Evolutionary conservation across 2,888 invertebrate species (phyloP), one percentile per base, ranked within the genome.

Genomic region (Oegoconia quadripuncta): DNA sequence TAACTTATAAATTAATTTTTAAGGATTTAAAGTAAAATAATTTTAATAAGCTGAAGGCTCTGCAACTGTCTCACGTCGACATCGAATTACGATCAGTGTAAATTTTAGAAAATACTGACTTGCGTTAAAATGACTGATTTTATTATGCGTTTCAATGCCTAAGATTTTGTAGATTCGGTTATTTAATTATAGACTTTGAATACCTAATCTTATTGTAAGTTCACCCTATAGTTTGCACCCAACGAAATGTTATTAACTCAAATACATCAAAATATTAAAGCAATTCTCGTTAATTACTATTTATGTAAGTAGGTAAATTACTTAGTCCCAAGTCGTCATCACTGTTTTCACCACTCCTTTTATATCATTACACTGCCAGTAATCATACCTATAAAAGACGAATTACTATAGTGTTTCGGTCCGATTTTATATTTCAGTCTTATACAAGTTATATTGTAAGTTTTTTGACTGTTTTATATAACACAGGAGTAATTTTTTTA

Each of bases 41-140:
- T 74, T 78, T 66, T 72, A 73, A 68, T 74, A 78, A 77, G 70
- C 63, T 56, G 66, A 64, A 66, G 73, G 76, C 70, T 67, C 67
- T 67, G 58, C 56, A 56, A 73, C 75, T 83, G 77, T 86, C 77
- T 84, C 82, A 75, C 78, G 64, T 79, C 75, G 79, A 72, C 67
- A 66, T 81, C 78, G 84, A 75, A 64, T 71, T 75, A 81, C 72
- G 76, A 78, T 84, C 83, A 78, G 80, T 86, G 83, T 86, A 84
- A 63, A 84, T 80, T 83, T 75, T 83, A 84, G 83, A 79, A 77
- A 82, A 82, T 81, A 83, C 80, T 83, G 82, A 75, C 81, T 86
- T 86, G 71, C 74, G 80, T 87, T 87, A 76, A 86, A 86, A 86
- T 84, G 87, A 87, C 87, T 87, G 87, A 87, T 87, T 87, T 86